Conservation (phyloP, 2,888 invertebrate genomes). For the Chesias legatella region DNA sequence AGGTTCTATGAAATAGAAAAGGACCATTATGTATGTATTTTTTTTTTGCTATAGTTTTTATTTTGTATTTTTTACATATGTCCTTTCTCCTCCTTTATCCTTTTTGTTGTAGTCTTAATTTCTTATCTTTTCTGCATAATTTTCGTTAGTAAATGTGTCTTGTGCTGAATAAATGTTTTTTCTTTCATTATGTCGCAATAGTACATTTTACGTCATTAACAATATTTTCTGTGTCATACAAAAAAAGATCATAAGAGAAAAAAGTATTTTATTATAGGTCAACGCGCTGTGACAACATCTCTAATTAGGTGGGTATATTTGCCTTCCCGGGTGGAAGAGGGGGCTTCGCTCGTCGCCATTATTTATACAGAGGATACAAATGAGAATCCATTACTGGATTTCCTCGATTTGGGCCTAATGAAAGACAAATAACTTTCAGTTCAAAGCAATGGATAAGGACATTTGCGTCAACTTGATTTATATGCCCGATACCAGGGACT, state of each 20-base stretch:
- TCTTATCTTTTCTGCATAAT: too few species aligned
- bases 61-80: too few species aligned
- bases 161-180: too few species aligned
- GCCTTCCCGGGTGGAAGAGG: constrained; percentile 47
- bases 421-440: constrained; percentile 69
- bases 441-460: constrained; percentile 63
- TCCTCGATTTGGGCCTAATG: constrained; percentile 69
- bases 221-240: too few species aligned
- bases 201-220: too few species aligned
- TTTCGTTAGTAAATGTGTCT: too few species aligned
- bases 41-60: too few species aligned
- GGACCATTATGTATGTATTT: too few species aligned
- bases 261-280: constrained; percentile 22
- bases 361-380: constrained; percentile 70
- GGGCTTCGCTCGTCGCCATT: constrained; percentile 54
- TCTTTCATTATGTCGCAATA: too few species aligned
- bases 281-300: constrained; percentile 43
- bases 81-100: too few species aligned
- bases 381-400: constrained; percentile 70
- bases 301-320: constrained; percentile 55
- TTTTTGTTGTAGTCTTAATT: too few species aligned
- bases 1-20: too few species aligned
- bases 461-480: constrained; percentile 59
- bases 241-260: neutral
- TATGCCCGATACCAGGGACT: constrained; percentile 6